phyloP scores from a whole-genome alignment of 2,888 invertebrate genomes.

The Cheilosia vernalis region DNA sequence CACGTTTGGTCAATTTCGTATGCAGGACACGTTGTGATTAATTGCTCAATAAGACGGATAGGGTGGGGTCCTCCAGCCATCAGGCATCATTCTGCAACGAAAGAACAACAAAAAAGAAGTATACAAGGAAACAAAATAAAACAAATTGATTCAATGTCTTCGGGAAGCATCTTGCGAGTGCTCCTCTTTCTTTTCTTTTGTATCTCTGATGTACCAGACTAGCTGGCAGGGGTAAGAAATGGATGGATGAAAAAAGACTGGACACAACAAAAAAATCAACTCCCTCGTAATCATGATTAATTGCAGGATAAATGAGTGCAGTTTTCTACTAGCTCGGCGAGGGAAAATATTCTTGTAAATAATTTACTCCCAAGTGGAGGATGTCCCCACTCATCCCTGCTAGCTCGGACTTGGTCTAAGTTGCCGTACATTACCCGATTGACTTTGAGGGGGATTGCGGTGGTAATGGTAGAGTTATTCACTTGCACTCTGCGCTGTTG shows the following conservation, averaged over 20 bases:
- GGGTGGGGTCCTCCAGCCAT: constrained; percentile 28
- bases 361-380: constrained; percentile 78
- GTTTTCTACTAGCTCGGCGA: constrained; percentile 74
- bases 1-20: constrained; percentile 79
- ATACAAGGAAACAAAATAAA: constrained; percentile 60
- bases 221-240: constrained; percentile 66
- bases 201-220: constrained; percentile 66
- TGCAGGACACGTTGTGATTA: constrained; percentile 80
- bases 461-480: constrained; percentile 57
- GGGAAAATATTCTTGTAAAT: constrained; percentile 77
- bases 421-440: constrained; percentile 67
- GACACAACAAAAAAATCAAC: constrained; percentile 65
- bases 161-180: constrained; percentile 49
- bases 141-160: constrained; percentile 76
- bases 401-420: constrained; percentile 55
- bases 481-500: constrained; percentile 54
- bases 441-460: constrained; percentile 67
- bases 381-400: constrained; percentile 34
- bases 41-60: constrained; percentile 77
- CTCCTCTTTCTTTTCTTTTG: background rate
- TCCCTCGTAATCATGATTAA: constrained; percentile 82
- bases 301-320: constrained; percentile 82
- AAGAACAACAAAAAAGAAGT: constrained; percentile 29
- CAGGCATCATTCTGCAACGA: constrained; percentile 6
- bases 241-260: constrained; percentile 44